Evolutionary conservation across 2,113 vertebrate species (phyloP), one percentile per base, ranked within the genome.

Genomic region (Loxodonta africana): DNA sequence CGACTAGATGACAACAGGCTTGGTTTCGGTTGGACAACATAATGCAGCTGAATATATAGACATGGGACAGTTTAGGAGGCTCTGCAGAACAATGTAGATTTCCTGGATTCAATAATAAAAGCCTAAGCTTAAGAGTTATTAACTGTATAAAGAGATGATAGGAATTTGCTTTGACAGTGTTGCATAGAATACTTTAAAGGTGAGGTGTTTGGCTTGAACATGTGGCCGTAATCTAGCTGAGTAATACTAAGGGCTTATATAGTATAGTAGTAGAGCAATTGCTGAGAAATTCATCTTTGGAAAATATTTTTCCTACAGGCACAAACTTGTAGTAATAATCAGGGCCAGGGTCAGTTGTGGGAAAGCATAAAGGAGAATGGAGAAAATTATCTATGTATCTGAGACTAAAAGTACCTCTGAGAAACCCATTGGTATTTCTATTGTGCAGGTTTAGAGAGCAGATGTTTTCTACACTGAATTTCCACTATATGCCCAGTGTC

Each of bases 401-500:
- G 83, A n/a, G 30, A 83, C 5, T 26, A 83, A 48, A 15, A n/a
- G 3, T 6, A 62, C 8, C 2, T 9, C 20, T 46, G 48, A 15
- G 30, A 62, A 63, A 48, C 48, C 4, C 74, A 5, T 30, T 60
- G 82, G 28, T 33, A 15, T 33, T 91, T 74, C 69, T 21, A 0
- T 46, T 37, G 14, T 60, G 53, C 8, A 26, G 86, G 41, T 30
- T 44, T 28, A 63, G 15, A 63, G 73, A 20, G 15, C 10, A 25
- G 33, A 25, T n/a, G 60, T 62, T 62, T 51, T 30, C 33, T 51
- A 8, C 25, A 65, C 15, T 85, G 3, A 2, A 23, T 77, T 73
- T n/a, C 28, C 25, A 53, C 8, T 25, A 46, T 23, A 6, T 65
- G 1, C 3, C 23, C 1, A 41, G 0, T 6, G 4, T 41, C 28